Base-by-base conservation (phyloP, 2,888 invertebrate genomes). In the Volucella bombylans region DNA sequence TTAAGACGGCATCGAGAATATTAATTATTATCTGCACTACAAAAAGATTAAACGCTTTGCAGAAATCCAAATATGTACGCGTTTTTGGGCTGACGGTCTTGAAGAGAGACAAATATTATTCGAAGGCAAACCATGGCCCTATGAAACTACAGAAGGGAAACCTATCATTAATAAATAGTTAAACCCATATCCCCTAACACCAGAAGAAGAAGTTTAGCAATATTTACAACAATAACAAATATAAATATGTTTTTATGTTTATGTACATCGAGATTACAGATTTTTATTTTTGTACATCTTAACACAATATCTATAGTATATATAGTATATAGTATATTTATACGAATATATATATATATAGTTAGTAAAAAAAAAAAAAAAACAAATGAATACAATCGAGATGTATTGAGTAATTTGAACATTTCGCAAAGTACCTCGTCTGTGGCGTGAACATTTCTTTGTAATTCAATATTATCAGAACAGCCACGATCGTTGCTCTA, bases 391-490 rank as follows among this genome's bases (percentile, higher is more conserved):
- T 65, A 74, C 67, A 87, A 83, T 68, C 88, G 88, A 88, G 31
- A 31, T 31, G 31, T 89, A 89, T 90, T 89, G 88, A 88, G 88
- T 87, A 89, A 90, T 90, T 90, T 89, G 89, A 89, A 90, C 87
- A 87, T 82, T 88, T 90, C 91, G 90, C 92, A 92, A 92, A 92
- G 92, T 92, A 92, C 92, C 92, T 92, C 92, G 91, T 92, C 92
- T 91, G 92, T 92, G 90, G 92, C 92, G 91, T 92, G 92, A 91
- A 92, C 90, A 91, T 91, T 92, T 91, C 91, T 91, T 87, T 87
- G 87, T 90, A 92, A 91, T 90, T 92, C 92, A 90, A 90, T 91
- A 90, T 88, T 91, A 89, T 91, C 91, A 91, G 91, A 92, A 91
- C 90, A 91, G 90, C 91, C 92, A 89, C 91, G 91, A 89, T 92